Percentiles rank a stretch among this genome's conserved stretches.
phyloP scores from a whole-genome alignment of 2,888 invertebrate species.

The Nemotelus nigrinus region DNA sequence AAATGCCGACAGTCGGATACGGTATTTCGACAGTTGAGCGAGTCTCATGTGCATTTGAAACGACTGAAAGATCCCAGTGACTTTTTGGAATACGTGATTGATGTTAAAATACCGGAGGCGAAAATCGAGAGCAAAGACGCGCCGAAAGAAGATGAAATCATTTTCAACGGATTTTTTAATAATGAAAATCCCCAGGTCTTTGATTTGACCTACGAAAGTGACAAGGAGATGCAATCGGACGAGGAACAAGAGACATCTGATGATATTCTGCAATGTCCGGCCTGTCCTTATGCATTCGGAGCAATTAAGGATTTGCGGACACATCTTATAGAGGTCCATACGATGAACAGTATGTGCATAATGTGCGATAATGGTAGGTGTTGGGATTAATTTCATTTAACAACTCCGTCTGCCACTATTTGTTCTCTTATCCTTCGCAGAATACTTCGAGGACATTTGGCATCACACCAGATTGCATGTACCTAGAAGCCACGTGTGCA shows the following conservation, averaged over 20 bases:
- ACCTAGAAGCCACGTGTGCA: constrained; percentile 8
- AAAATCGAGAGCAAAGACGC: neutral
- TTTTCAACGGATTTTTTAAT: neutral
- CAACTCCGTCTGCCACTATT: no score
- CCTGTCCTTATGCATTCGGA: constrained; percentile 18
- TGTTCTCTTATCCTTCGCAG: neutral
- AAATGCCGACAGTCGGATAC: constrained; percentile 4
- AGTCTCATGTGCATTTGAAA: constrained; percentile 8
- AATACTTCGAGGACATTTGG: constrained; percentile 33
- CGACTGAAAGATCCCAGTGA: constrained; percentile 24
- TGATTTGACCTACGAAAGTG: constrained; percentile 9
- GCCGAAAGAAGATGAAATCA: neutral
- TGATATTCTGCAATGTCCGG: constrained; percentile 19
- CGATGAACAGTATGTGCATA: constrained; percentile 20
- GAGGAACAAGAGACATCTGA: neutral
- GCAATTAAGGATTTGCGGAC: neutral
- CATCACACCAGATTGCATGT: constrained; percentile 8
- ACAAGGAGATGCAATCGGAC: constrained; percentile 23
- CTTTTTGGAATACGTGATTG: constrained; percentile 18
- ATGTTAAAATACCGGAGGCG: neutral
- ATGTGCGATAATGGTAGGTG: constrained; percentile 27
- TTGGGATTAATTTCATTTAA: neutral
- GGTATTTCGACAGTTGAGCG: constrained; percentile 17
- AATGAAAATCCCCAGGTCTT: neutral
- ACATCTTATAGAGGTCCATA: constrained; percentile 24